Percentiles rank a stretch among this genome's conserved stretches.
phyloP scores from a whole-genome alignment of 2,113 vertebrate genomes.

The Alectura lathami region DNA sequence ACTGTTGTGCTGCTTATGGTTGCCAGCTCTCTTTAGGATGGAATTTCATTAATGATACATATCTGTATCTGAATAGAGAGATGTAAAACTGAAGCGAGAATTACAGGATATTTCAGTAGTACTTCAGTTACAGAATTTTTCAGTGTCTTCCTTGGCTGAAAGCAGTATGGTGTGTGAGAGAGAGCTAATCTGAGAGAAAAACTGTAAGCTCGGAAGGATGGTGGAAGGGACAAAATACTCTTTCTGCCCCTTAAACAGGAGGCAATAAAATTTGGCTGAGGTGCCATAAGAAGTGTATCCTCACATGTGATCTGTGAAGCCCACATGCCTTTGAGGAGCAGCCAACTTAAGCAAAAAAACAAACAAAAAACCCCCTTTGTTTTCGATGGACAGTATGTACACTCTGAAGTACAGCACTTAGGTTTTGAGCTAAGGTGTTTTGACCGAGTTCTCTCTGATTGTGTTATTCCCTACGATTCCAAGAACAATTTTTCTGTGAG shows the following conservation, averaged over 20 bases:
- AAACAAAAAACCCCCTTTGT: too few relatives aligned
- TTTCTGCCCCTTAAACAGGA: neutral
- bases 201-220: neutral
- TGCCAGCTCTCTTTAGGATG: slow-evolving; percentile 8
- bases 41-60: slow-evolving; percentile 14
- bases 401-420: neutral
- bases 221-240: neutral
- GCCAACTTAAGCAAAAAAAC: neutral
- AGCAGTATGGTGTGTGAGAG: neutral
- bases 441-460: neutral
- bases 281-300: neutral
- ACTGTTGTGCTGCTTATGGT: neutral
- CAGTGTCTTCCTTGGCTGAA: neutral
- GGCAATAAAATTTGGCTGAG: neutral
- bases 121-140: slow-evolving; percentile 1
- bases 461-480: neutral
- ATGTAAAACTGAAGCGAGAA: neutral
- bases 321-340: neutral
- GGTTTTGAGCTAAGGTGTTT: neutral
- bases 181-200: neutral
- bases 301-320: neutral
- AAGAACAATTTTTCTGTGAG: neutral
- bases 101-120: slow-evolving; percentile 10
- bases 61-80: neutral
- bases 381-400: neutral